Evolutionary conservation across 1,140 invertebrate species (phyloP).

Genomic region (Arion vulgaris): DNA sequence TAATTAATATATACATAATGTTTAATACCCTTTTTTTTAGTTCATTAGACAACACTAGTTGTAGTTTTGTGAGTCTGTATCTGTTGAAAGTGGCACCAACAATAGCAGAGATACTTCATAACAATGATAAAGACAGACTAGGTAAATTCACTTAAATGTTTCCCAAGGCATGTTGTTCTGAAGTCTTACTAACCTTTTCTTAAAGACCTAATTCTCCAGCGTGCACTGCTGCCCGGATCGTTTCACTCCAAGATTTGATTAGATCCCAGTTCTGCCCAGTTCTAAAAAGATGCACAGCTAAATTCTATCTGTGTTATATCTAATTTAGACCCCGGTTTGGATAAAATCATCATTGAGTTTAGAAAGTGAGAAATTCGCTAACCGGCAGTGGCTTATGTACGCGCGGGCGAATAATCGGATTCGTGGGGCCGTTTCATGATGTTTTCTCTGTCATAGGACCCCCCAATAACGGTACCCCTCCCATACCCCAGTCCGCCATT

Average conservation of each 20-base stretch:
- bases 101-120: constrained; percentile 15
- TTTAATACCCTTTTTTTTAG: not conserved
- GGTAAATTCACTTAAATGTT: constrained; percentile 38
- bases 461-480: not conserved
- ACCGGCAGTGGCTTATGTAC: constrained; percentile 42
- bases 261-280: constrained; percentile 1
- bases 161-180: constrained; percentile 34
- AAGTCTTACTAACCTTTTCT: constrained; percentile 35
- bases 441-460: not conserved
- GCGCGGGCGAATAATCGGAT: constrained; percentile 33
- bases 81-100: not conserved
- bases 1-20: not conserved
- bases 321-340: constrained; percentile 42
- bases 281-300: constrained; percentile 41
- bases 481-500: not conserved
- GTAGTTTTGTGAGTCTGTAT: not conserved
- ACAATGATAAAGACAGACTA: constrained; percentile 31
- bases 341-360: constrained; percentile 49
- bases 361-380: constrained; percentile 48
- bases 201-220: constrained; percentile 34
- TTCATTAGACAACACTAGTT: too few relatives aligned
- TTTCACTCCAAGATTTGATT: constrained; percentile 42
- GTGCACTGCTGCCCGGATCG: constrained; percentile 26
- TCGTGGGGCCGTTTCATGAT: constrained; percentile 5
- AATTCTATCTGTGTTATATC: constrained; percentile 49